These are phyloP conservation scores for Mythimna impura DNA, from an alignment of 2,888 invertebrate genomes.

Conservation along the genomic window DNA sequence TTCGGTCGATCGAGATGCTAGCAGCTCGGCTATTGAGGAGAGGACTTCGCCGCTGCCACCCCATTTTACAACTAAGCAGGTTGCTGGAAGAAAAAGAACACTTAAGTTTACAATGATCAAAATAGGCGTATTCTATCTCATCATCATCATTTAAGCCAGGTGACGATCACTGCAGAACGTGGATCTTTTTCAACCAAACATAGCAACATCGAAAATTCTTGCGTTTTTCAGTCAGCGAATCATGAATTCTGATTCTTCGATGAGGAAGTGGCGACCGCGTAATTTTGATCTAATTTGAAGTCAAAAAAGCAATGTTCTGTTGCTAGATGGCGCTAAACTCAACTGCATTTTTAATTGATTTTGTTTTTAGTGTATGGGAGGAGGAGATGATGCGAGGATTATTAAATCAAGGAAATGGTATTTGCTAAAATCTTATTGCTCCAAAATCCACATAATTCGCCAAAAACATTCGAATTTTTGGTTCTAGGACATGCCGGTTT, in stretches of 20 bases:
- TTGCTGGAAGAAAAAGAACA: slow-evolving; percentile 73
- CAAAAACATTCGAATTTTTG: too few species aligned
- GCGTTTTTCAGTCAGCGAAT: neutral
- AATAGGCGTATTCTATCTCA: neutral
- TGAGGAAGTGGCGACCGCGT: neutral
- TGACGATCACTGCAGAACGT: neutral
- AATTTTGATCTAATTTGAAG: neutral
- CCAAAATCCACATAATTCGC: too few species aligned
- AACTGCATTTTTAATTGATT: too few species aligned
- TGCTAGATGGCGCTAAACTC: too few species aligned
- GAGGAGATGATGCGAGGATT: too few species aligned
- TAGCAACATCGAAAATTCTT: neutral
- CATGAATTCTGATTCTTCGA: too few species aligned
- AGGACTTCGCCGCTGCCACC: slow-evolving; percentile 86
- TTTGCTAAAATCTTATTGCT: too few species aligned
- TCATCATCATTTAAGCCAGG: neutral
- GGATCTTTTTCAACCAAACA: neutral
- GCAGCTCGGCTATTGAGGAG: slow-evolving; percentile 83
- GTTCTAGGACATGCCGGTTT: too few species aligned
- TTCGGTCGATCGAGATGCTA: slow-evolving; percentile 82
- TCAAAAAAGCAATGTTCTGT: too few species aligned
- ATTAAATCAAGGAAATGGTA: too few species aligned
- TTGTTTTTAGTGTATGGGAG: too few species aligned
- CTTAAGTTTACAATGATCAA: neutral
- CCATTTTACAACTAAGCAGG: slow-evolving; percentile 87